Evolutionary conservation across 2,888 invertebrate species (phyloP), one percentile per base, ranked within the genome.

Genomic region (Caenorhabditis sp.): DNA sequence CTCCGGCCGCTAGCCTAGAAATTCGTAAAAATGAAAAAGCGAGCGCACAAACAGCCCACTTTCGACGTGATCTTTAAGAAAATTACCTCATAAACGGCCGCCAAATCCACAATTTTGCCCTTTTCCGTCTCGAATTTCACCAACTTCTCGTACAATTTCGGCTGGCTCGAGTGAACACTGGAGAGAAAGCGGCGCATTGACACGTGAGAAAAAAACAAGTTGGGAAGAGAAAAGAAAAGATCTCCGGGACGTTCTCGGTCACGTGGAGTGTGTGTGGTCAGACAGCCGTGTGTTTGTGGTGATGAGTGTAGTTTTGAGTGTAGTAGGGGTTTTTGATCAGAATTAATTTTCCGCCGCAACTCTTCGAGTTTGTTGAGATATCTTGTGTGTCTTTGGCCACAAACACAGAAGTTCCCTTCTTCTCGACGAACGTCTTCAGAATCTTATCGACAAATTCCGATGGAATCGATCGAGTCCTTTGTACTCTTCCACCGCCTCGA

Each of bases 331-430:
- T n/a, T n/a, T n/a, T n/a, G n/a, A n/a, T n/a, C n/a, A n/a, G n/a
- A n/a, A n/a, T n/a, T n/a, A n/a, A n/a, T n/a, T n/a, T n/a, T n/a
- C n/a, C n/a, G n/a, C n/a, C n/a, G n/a, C n/a, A n/a, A n/a, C n/a
- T n/a, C n/a, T n/a, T n/a, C n/a, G n/a, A n/a, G 30, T 52, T 79
- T 81, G 39, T 81, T 76, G 26, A 77, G 81, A 55, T 73, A 81
- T 48, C n/a, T n/a, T 81, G 81, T 30, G 46, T 74, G 41, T 81
- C 79, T 11, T 73, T 59, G 13, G 32, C 43, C 15, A 80, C 63
- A 39, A 75, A 65, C 9, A 80, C 78, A 8, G 80, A 65, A 7
- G 75, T 72, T 7, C 78, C 78, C 35, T 68, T 58, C 27, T 48
- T 48, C 26, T 46, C 22, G 5, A 55, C 55, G 30, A 71, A 71